A percentile compares a stretch with the other conserved stretches of the same genome.
Evolutionary conservation across 2,888 invertebrate genomes (phyloP).

Genomic region (Syrphus vitripennis): DNA sequence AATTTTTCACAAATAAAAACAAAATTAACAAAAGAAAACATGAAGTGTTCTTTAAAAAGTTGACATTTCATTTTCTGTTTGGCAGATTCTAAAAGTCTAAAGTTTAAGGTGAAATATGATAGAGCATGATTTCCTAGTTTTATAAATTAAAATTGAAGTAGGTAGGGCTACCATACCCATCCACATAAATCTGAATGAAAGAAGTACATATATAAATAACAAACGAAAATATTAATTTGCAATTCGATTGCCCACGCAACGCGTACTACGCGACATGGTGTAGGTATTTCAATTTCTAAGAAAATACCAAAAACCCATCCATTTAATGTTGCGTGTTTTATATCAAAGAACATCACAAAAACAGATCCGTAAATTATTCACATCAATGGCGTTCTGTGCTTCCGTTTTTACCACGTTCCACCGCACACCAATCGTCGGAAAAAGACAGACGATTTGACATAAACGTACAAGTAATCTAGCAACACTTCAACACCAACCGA

Average conservation of each 20-base stretch:
- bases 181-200: no score
- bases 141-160: no score
- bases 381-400: slow-evolving; percentile 60
- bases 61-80: no score
- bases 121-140: no score
- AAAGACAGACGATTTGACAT: slow-evolving; percentile 28
- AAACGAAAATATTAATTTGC: slow-evolving; percentile 21
- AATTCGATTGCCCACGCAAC: slow-evolving; percentile 38
- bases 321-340: slow-evolving; percentile 58
- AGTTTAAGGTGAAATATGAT: no score
- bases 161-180: no score
- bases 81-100: no score
- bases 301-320: slow-evolving; percentile 48
- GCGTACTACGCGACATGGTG: slow-evolving; percentile 33
- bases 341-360: slow-evolving; percentile 64
- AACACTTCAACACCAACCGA: slow-evolving; percentile 67
- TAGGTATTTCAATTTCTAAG: slow-evolving; percentile 54
- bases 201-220: background rate
- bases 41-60: no score
- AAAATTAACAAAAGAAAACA: no score
- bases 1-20: no score
- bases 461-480: slow-evolving; percentile 54
- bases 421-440: slow-evolving; percentile 20
- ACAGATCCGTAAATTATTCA: slow-evolving; percentile 56
- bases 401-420: slow-evolving; percentile 37